These are phyloP conservation scores for Pammene fasciana DNA, from an alignment of 2,888 invertebrate genomes.

Conservation along the genomic window DNA sequence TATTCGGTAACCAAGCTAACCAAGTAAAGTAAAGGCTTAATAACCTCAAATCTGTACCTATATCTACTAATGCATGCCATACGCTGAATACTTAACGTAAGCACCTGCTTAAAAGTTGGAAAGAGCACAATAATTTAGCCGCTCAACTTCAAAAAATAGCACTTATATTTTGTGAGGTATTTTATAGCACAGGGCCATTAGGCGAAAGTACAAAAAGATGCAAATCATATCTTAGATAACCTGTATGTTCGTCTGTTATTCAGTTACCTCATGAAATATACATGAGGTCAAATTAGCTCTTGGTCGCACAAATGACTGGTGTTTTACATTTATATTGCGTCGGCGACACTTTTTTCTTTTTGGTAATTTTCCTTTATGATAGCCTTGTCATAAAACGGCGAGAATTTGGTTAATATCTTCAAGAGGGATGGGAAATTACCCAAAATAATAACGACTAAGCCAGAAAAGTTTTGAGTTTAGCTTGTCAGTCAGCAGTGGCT, in stretches of 20 bases:
- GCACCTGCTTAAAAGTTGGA: no score
- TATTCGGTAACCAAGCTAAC: no score
- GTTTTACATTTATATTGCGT: constrained; percentile 63
- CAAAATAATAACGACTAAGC: no score
- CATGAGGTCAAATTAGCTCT: constrained; percentile 63
- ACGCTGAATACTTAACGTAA: no score
- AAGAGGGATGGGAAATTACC: constrained; percentile 2
- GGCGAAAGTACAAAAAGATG: constrained; percentile 33
- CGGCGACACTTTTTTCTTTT: constrained; percentile 50
- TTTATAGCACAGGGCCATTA: constrained; percentile 18
- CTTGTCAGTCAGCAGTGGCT: no score
- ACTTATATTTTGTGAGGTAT: constrained; percentile 34
- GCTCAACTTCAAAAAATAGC: not conserved
- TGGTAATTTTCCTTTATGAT: constrained; percentile 40
- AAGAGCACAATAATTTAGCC: no score
- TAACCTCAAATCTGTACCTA: no score
- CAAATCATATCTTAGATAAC: constrained; percentile 26
- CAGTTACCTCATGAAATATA: constrained; percentile 62
- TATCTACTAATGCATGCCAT: no score
- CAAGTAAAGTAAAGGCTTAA: no score
- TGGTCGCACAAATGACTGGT: constrained; percentile 47
- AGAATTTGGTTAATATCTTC: constrained; percentile 32
- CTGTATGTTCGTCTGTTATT: constrained; percentile 56
- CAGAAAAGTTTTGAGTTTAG: no score
- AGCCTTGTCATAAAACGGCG: constrained; percentile 20